Evolutionary conservation across 1,140 invertebrate genomes (phyloP).

Genomic region (Cataglyphis hispanica): DNA sequence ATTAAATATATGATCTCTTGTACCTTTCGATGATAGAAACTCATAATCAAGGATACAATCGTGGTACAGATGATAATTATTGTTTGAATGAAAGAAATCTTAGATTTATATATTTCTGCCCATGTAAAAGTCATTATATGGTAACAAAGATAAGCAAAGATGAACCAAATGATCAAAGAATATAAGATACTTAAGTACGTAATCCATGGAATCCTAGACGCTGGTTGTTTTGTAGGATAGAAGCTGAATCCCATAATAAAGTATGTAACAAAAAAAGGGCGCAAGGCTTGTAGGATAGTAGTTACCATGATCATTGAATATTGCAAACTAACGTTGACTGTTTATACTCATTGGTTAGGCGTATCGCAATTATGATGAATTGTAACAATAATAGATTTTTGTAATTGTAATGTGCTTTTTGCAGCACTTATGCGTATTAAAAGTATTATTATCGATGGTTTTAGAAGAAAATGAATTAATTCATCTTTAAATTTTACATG

Average conservation of each 20-base stretch:
- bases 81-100: no score
- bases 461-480: background rate
- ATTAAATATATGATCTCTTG: background rate
- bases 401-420: background rate
- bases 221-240: background rate
- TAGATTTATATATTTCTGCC: background rate
- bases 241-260: background rate
- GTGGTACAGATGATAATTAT: background rate
- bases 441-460: background rate
- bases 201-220: background rate
- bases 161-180: background rate
- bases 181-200: conserved; percentile 3
- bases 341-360: background rate
- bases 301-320: background rate
- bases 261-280: background rate
- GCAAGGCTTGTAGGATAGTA: background rate
- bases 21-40: conserved; percentile 18
- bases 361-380: background rate
- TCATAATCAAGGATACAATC: background rate
- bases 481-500: background rate
- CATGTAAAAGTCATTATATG: background rate
- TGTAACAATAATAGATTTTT: background rate
- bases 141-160: background rate
- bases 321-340: background rate
- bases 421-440: background rate